Conservation (phyloP, 2,113 vertebrate genomes). For the Leucosticte australis region DNA sequence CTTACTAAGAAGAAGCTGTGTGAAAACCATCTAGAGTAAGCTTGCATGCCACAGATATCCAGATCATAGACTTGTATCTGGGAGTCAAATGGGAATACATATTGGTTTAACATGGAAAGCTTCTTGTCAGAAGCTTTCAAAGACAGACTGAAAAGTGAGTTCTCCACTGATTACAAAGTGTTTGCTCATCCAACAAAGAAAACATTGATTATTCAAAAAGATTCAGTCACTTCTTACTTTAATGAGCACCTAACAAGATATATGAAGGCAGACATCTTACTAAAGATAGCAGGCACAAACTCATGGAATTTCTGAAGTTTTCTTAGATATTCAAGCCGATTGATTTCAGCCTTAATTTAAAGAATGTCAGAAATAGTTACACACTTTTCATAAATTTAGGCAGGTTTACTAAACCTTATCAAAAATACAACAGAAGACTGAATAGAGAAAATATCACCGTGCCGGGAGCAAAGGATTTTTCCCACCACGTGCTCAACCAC, state of each 20-base stretch:
- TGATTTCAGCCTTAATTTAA: neutral
- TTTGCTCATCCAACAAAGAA: neutral
- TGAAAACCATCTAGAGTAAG: neutral
- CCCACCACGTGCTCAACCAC: neutral
- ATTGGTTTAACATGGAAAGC: neutral
- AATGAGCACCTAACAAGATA: neutral
- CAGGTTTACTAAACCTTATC: neutral
- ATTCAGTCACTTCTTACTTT: neutral
- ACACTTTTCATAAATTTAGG: neutral
- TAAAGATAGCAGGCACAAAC: neutral
- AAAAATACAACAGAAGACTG: neutral
- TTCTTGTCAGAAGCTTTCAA: neutral
- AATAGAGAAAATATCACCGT: neutral
- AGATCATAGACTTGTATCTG: neutral
- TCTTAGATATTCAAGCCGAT: neutral
- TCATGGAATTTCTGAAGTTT: neutral
- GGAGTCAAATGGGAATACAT: neutral
- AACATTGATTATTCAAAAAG: neutral
- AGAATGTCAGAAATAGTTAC: neutral
- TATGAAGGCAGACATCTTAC: neutral
- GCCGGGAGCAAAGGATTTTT: neutral
- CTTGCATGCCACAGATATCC: neutral
- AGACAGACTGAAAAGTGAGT: neutral
- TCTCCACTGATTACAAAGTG: neutral
- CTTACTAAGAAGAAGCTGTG: neutral